A percentile compares a stretch with the other conserved stretches of the same genome.
Evolutionary conservation across 2,113 vertebrate genomes (phyloP).

Genomic region (Ameiurus melas): DNA sequence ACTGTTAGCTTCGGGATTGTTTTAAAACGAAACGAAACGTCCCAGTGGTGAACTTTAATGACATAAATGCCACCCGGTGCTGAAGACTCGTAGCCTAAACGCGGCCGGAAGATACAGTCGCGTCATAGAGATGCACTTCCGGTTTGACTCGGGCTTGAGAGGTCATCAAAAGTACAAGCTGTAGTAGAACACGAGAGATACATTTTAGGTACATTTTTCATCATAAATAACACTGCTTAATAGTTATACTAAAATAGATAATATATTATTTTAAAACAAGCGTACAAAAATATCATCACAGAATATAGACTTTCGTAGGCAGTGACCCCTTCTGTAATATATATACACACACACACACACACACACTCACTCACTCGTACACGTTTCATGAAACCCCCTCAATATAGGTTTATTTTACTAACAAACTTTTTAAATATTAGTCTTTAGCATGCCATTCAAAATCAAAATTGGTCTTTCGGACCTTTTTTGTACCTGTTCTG

Average conservation of each 20-base stretch:
- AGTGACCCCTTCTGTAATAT: too few species aligned
- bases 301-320: not conserved
- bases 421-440: too few species aligned
- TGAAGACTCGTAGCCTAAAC: not conserved
- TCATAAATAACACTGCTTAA: not conserved
- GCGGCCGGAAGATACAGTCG: not conserved
- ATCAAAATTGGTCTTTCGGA: too few species aligned
- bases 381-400: too few species aligned
- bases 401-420: too few species aligned
- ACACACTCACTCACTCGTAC: too few species aligned
- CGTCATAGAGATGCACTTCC: not conserved
- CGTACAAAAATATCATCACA: not conserved
- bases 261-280: not conserved
- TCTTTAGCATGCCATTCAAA: too few species aligned
- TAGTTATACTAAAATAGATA: not conserved
- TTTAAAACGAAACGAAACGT: not conserved
- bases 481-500: too few species aligned
- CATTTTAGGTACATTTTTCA: not conserved
- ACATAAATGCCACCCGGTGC: not conserved
- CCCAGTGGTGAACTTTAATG: not conserved
- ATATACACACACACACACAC: too few species aligned
- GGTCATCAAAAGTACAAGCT: constrained; percentile 5
- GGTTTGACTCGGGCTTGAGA: not conserved
- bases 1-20: not conserved
- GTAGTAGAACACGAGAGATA: too few species aligned